These are phyloP conservation scores for Oreochromis spilurus DNA, from an alignment of 2,113 vertebrate species.

Conservation along the genomic window DNA sequence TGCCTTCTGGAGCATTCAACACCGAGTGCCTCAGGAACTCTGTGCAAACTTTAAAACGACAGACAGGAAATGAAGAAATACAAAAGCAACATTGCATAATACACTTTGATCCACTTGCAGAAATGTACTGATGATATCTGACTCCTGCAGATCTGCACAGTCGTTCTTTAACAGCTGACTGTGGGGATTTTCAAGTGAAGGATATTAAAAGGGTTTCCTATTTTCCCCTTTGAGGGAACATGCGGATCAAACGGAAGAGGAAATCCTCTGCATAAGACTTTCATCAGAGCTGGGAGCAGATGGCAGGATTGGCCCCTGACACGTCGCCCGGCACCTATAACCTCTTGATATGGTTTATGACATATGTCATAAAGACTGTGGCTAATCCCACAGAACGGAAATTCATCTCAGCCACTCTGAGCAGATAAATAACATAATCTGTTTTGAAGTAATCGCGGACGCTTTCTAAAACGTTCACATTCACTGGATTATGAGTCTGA, in stretches of 20 bases:
- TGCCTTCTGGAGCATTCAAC: no score
- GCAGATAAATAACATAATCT: neutral
- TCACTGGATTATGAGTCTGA: neutral
- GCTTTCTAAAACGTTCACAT: neutral
- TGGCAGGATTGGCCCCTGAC: slow-evolving; percentile 2
- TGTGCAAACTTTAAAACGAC: neutral
- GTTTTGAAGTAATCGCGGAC: neutral
- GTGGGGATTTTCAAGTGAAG: neutral
- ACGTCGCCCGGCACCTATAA: neutral
- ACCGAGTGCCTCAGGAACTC: no score
- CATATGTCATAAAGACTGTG: neutral
- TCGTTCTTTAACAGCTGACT: neutral
- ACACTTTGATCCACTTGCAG: neutral
- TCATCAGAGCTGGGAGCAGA: slow-evolving; percentile 23
- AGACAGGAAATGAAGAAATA: neutral
- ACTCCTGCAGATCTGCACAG: neutral
- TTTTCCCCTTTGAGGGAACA: neutral
- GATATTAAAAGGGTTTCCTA: neutral
- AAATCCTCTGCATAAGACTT: slow-evolving; percentile 15
- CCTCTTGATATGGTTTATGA: slow-evolving; percentile 30
- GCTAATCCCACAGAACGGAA: neutral
- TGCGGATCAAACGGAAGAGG: neutral
- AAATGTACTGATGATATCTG: neutral
- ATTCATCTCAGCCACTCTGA: neutral
- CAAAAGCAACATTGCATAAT: neutral